phyloP scores from a whole-genome alignment of 2,797 vertebrate species.

The Pseudocheirus occidentalis region DNA sequence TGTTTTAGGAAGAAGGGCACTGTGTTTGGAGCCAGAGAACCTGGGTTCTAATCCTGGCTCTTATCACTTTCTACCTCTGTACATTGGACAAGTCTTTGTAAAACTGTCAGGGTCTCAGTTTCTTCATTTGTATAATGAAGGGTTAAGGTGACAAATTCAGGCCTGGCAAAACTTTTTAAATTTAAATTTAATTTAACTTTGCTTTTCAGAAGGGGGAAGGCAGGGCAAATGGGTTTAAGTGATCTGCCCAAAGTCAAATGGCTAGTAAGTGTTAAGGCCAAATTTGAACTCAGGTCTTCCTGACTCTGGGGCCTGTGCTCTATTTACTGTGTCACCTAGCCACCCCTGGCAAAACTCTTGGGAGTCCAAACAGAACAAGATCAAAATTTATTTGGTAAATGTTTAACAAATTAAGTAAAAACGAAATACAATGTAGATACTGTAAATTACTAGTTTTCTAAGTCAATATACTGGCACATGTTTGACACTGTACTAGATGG shows the following conservation, averaged over 20 bases:
- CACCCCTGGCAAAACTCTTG: background rate
- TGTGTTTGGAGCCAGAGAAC: background rate
- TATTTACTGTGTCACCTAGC: too few species aligned
- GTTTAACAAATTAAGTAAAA: background rate
- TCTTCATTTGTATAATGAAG: background rate
- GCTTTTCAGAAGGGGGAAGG: too few species aligned
- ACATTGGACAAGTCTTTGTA: background rate
- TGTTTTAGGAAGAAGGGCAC: background rate
- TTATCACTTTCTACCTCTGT: background rate
- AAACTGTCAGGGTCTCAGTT: background rate
- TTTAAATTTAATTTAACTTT: too few species aligned
- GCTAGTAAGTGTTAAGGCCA: too few species aligned
- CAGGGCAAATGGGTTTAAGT: too few species aligned
- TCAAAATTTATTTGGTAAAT: background rate
- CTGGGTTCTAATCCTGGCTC: background rate
- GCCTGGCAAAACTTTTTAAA: background rate
- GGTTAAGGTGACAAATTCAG: background rate
- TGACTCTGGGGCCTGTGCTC: too few species aligned
- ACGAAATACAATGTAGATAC: background rate
- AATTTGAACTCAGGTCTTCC: too few species aligned
- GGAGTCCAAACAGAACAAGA: background rate
- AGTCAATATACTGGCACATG: background rate
- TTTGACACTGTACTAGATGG: background rate
- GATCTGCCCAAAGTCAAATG: too few species aligned
- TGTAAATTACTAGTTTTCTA: background rate